Conservation (phyloP, 2,888 invertebrate species). For the Sphecodes monilicornis region DNA sequence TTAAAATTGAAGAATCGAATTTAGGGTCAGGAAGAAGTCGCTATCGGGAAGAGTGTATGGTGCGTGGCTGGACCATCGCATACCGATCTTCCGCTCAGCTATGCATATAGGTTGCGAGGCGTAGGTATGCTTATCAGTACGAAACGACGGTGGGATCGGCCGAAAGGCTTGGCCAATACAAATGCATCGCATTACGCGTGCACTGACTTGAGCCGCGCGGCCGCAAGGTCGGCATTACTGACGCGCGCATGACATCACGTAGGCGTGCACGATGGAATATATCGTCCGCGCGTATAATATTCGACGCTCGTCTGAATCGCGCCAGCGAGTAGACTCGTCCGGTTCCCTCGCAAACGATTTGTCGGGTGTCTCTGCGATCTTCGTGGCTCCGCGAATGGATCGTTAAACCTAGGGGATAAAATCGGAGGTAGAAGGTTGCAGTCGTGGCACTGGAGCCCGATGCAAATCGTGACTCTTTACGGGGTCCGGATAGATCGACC, state of each 20-base stretch:
- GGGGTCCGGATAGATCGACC: neutral
- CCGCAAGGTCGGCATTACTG: constrained; percentile 76
- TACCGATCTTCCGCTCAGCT: constrained; percentile 2
- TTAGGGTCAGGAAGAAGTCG: neutral
- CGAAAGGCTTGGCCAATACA: constrained; percentile 76
- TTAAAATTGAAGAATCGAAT: neutral
- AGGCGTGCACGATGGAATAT: constrained; percentile 62
- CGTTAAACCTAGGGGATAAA: neutral
- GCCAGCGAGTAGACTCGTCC: neutral
- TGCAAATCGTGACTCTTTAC: constrained; percentile 16
- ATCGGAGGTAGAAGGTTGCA: neutral
- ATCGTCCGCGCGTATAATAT: constrained; percentile 48
- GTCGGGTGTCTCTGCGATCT: neutral
- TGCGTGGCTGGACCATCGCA: neutral
- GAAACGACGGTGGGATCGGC: constrained; percentile 68
- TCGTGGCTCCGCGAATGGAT: neutral
- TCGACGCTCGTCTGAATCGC: neutral
- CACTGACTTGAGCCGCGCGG: constrained; percentile 71
- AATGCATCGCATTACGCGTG: constrained; percentile 76
- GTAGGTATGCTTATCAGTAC: constrained; percentile 67
- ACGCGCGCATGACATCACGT: constrained; percentile 74
- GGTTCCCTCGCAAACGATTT: neutral
- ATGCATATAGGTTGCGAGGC: constrained; percentile 38
- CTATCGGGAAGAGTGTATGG: neutral
- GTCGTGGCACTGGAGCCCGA: neutral